Conservation (phyloP, 2,797 vertebrate genomes). For the Gouania willdenowi region DNA sequence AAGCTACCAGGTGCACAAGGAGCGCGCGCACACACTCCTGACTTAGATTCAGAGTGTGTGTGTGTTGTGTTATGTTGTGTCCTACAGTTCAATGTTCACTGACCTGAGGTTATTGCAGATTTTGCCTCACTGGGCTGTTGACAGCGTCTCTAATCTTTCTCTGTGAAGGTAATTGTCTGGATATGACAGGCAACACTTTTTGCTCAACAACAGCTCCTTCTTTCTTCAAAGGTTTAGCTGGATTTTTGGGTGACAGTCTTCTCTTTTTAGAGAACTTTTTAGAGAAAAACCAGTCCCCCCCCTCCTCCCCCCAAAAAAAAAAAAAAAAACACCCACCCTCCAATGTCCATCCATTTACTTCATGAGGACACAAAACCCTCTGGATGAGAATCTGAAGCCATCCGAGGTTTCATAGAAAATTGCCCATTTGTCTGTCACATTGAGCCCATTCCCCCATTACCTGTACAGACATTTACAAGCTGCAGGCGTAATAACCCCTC, state of each 20-base stretch:
- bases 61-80: constrained; percentile 31
- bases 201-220: constrained; percentile 13
- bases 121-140: constrained; percentile 18
- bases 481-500: constrained; percentile 32
- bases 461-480: constrained; percentile 48
- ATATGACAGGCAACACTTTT: constrained; percentile 23
- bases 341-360: constrained; percentile 31
- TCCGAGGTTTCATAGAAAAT: constrained; percentile 45
- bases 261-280: constrained; percentile 17
- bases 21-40: too few relatives aligned
- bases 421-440: constrained; percentile 56
- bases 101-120: constrained; percentile 33
- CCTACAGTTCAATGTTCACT: constrained; percentile 23
- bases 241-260: constrained; percentile 16
- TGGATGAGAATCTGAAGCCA: constrained; percentile 21
- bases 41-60: too few relatives aligned
- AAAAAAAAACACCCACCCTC: too few relatives aligned
- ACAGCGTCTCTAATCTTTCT: constrained; percentile 30
- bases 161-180: constrained; percentile 41
- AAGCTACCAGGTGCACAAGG: too few relatives aligned
- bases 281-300: too few relatives aligned
- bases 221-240: constrained; percentile 3
- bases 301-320: too few relatives aligned
- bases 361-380: constrained; percentile 29
- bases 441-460: constrained; percentile 41